Evolutionary conservation across 2,113 vertebrate genomes (phyloP).

Genomic region (Laterallus jamaicensis): DNA sequence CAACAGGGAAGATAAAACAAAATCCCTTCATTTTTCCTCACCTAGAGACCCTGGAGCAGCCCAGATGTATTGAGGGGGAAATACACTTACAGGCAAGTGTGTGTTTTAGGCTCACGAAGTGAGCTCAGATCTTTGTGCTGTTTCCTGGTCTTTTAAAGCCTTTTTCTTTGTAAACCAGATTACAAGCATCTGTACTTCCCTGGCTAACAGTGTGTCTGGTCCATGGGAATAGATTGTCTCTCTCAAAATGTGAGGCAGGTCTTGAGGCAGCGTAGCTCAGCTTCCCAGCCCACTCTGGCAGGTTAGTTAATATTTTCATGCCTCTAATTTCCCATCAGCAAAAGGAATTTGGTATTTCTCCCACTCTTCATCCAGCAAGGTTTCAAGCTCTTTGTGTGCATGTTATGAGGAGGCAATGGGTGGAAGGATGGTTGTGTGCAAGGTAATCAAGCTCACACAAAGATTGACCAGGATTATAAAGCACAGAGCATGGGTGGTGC

Average conservation of each 20-base stretch:
- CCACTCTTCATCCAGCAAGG: neutral
- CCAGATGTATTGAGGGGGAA: neutral
- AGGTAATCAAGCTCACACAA: neutral
- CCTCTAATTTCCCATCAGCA: neutral
- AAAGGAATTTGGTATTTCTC: neutral
- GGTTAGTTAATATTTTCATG: conserved; percentile 18
- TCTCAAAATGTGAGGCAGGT: neutral
- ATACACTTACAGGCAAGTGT: neutral
- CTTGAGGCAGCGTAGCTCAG: neutral
- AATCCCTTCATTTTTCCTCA: neutral
- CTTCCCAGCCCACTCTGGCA: conserved; percentile 25
- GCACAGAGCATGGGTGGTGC: rapidly evolving
- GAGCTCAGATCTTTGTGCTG: neutral
- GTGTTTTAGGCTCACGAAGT: neutral
- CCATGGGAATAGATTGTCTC: neutral
- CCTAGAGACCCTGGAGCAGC: neutral
- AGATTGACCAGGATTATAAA: neutral
- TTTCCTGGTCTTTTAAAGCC: neutral
- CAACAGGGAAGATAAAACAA: conserved; percentile 28
- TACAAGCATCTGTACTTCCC: neutral
- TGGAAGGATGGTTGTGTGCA: neutral
- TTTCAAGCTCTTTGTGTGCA: neutral
- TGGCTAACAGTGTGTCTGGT: neutral
- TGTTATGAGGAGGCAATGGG: neutral
- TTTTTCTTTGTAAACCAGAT: neutral